Evolutionary conservation across 2,888 invertebrate genomes (phyloP), one percentile per base, ranked within the genome.

Genomic region (Megamerina dolium): DNA sequence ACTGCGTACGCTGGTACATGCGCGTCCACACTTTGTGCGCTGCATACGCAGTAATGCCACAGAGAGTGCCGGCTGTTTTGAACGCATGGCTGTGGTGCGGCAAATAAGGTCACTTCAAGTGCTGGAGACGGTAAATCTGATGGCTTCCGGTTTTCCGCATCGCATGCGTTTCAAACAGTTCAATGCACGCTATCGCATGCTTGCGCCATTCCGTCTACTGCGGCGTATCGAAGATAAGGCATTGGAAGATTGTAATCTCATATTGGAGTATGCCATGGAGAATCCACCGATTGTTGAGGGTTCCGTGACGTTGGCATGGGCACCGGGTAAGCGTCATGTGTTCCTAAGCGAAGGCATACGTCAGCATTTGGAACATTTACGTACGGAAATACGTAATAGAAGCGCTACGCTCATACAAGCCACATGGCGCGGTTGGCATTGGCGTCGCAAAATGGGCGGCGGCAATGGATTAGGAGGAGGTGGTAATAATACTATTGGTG

Each of bases 61-160:
- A 21, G 91, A 92, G 72, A 81, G 82, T 41, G 79, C 86, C n/a
- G 83, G 85, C 64, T 77, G 83, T 51, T 90, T 93, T 68, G 93
- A 94, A 68, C 79, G 90, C 33, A 78, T 81, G 46, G 80, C 85
- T 2, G 88, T 94, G 19, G 87, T 90, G 59, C 78, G 84, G 37
- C 94, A 95, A 76, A 86, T 94, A 49, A 79, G 93, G 34, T 89
- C 93, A 1, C 76, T 94, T 39, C 87, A 87, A 70, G 84, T 93
- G n/a, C 74, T 94, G 40, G 94, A 95, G 74, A 94, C 94, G 31
- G 91, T 93, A 14, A 92, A 93, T 70, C 74, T 95, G 48, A 94
- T 94, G 93, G 91, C 92, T 12, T 88, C 88, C 60, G 93, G 93
- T 8, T 92, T 88, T 72, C 94, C 94, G 19, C 94, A 95, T 70